Base-by-base conservation (phyloP, 1,140 invertebrate species). In the Telenomus remus region DNA sequence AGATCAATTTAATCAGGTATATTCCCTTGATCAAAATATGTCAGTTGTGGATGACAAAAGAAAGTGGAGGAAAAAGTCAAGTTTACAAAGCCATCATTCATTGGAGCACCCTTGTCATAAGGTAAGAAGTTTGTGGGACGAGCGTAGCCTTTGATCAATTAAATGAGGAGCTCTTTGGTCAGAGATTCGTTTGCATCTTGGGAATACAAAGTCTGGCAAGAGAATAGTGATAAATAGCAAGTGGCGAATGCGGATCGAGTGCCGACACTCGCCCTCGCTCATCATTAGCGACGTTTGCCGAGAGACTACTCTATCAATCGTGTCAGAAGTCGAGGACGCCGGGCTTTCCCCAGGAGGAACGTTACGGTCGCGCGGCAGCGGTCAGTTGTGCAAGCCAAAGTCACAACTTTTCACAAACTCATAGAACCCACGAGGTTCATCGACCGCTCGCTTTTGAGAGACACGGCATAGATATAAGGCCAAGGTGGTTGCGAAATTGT, bases 221-320 rank as follows among this genome's bases (percentile, higher is more conserved):
- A 66, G 60, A 64, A 68, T 60, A 61, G 76, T 84, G 82, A 84
- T 82, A 79, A 83, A 83, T 83, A 78, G 77, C 64, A 69, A 66
- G 66, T 79, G 76, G 77, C 76, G 71, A 70, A 73, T 80, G 74
- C 79, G 65, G 74, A 76, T 80, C 79, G 79, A 68, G 72, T 60
- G 46, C 48, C 56, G 51, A 37, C 61, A 66, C 64, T 79, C 79
- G 56, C 76, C 80, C 80, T 80, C 75, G 78, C 78, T 78, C 79
- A 79, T 81, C 81, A 81, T 83, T 82, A 84, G 79, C 70, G 65
- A 70, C 70, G 64, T 78, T 78, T 72, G 65, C 82, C 80, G 71
- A 76, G 81, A 83, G 81, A 79, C 80, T 82, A 82, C 83, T 84
- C 83, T 79, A 84, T 84, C 83, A 84, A 82, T 46, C 19, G 42